Evolutionary conservation across 2,797 vertebrate genomes (phyloP).

Genomic region (Cephalopachus bancanus): DNA sequence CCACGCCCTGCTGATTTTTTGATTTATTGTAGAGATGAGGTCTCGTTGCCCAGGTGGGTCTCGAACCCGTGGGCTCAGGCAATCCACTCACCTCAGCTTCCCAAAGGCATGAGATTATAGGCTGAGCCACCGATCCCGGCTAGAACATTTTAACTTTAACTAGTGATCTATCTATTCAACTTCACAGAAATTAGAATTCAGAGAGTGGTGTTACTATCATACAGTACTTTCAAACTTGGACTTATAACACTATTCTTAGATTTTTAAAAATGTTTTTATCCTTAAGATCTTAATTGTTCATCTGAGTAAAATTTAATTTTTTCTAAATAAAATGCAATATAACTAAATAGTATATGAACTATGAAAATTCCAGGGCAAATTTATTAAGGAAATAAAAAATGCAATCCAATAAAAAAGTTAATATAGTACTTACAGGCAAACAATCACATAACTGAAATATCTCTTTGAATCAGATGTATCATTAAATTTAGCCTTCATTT

Average conservation of each 20-base stretch:
- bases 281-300: neutral
- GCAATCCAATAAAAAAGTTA: neutral
- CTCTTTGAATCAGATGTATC: neutral
- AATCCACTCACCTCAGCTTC: no score
- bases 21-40: no score
- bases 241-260: neutral
- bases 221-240: neutral
- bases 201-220: neutral
- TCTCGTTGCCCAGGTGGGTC: no score
- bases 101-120: no score
- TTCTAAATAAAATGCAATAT: neutral
- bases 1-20: no score
- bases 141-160: neutral
- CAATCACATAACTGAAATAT: accelerated
- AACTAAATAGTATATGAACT: neutral
- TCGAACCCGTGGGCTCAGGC: no score
- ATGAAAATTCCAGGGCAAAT: neutral
- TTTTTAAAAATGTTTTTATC: neutral
- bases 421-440: neutral
- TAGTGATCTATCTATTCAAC: neutral
- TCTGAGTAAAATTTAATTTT: neutral
- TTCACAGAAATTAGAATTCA: neutral
- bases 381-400: neutral
- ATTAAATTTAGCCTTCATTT: neutral
- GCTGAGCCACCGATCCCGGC: no score